phyloP scores from a whole-genome alignment of 2,797 vertebrate genomes.

The Cossypha polioptera region DNA sequence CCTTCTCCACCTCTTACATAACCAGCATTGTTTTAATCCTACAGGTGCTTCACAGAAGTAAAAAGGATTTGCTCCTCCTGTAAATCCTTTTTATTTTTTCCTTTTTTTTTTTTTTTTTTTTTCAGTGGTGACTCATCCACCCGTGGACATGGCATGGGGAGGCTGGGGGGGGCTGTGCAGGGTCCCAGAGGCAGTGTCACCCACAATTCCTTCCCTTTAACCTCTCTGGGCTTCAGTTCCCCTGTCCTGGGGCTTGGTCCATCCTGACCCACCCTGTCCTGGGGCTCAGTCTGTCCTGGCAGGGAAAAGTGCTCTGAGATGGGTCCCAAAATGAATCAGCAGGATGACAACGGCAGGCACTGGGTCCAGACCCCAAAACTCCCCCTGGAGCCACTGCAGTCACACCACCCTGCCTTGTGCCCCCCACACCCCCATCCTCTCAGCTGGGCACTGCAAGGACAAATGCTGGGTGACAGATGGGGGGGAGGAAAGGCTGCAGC shows the following conservation, averaged over 20 bases:
- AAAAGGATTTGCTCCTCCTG: conserved; percentile 26
- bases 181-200: not conserved
- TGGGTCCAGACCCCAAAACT: not conserved
- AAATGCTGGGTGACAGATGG: rapidly evolving
- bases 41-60: conserved; percentile 12
- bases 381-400: no score
- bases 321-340: not conserved
- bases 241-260: not conserved
- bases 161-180: not conserved
- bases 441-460: not conserved
- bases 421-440: no score
- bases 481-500: rapidly evolving
- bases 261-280: no score
- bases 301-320: not conserved
- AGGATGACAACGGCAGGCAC: rapidly evolving
- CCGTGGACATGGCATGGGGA: rapidly evolving
- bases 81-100: not conserved
- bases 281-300: not conserved
- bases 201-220: not conserved
- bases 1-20: not conserved
- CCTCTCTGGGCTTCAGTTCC: not conserved
- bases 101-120: not conserved
- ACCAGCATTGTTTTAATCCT: conserved; percentile 9
- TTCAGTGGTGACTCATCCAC: not conserved
- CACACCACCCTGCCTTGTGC: not conserved